Conservation (phyloP, 2,113 vertebrate genomes). For the Illadopsis cleaveri region DNA sequence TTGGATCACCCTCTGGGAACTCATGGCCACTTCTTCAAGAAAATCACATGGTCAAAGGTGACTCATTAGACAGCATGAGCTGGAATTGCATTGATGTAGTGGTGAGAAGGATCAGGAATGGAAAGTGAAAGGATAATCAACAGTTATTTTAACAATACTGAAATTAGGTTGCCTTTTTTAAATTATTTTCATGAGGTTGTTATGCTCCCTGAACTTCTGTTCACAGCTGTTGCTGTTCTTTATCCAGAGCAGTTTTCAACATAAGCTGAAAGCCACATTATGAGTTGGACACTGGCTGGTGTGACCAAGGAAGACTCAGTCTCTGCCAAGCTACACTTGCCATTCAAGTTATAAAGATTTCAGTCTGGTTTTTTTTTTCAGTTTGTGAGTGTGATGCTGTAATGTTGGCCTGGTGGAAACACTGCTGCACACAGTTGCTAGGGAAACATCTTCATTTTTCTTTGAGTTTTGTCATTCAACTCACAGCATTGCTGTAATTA, state of each 20-base stretch:
- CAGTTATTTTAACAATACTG: background rate
- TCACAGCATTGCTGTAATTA: background rate
- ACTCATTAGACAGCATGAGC: background rate
- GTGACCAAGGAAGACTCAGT: background rate
- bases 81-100: background rate
- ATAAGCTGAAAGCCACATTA: background rate
- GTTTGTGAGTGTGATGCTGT: background rate
- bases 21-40: background rate
- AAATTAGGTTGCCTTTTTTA: background rate
- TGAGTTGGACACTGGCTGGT: background rate
- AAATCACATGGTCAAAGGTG: background rate
- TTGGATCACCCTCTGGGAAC: background rate
- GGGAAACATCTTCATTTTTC: conserved; percentile 47
- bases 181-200: background rate
- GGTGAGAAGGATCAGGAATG: background rate
- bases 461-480: conserved; percentile 35
- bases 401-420: background rate
- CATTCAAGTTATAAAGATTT: background rate
- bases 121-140: background rate
- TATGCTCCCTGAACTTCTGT: background rate
- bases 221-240: background rate
- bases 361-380: background rate
- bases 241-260: background rate
- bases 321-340: background rate
- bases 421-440: conserved; percentile 27